Evolutionary conservation across 2,888 invertebrate species (phyloP).

Genomic region (Drosophila siamana): DNA sequence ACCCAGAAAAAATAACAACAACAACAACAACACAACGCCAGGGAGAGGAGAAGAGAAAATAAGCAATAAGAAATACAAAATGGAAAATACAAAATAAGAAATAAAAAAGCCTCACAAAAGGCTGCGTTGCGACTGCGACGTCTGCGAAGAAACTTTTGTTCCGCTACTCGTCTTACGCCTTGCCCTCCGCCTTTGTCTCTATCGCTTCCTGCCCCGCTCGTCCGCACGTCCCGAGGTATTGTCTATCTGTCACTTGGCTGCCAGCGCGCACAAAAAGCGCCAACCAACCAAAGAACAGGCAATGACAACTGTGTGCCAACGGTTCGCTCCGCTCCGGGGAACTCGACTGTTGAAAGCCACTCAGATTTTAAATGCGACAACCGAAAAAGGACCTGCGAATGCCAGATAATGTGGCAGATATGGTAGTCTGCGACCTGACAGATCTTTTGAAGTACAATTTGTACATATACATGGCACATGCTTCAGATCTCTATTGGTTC

Average conservation of each 20-base stretch:
- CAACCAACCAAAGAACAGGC: conserved; percentile 19
- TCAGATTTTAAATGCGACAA: conserved; percentile 35
- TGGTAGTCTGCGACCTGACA: background rate
- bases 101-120: conserved; percentile 39
- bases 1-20: conserved; percentile 7
- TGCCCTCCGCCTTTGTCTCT: background rate
- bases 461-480: too few relatives aligned
- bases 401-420: background rate
- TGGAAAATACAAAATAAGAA: conserved; percentile 1
- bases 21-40: conserved; percentile 4
- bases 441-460: background rate
- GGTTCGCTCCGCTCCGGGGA: conserved; percentile 47
- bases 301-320: conserved; percentile 41
- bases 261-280: conserved; percentile 52
- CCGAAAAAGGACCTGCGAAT: conserved; percentile 1
- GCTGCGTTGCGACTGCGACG: conserved; percentile 21
- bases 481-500: too few relatives aligned
- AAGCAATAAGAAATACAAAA: background rate
- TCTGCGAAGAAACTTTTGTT: conserved; percentile 50
- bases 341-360: conserved; percentile 50
- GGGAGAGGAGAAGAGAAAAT: conserved; percentile 29
- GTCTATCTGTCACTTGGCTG: conserved; percentile 75
- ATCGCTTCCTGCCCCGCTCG: background rate
- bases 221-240: conserved; percentile 64
- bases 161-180: conserved; percentile 68